These are phyloP conservation scores for Aulostomus chinensis DNA, from an alignment of 2,797 vertebrate species.

Conservation along the genomic window DNA sequence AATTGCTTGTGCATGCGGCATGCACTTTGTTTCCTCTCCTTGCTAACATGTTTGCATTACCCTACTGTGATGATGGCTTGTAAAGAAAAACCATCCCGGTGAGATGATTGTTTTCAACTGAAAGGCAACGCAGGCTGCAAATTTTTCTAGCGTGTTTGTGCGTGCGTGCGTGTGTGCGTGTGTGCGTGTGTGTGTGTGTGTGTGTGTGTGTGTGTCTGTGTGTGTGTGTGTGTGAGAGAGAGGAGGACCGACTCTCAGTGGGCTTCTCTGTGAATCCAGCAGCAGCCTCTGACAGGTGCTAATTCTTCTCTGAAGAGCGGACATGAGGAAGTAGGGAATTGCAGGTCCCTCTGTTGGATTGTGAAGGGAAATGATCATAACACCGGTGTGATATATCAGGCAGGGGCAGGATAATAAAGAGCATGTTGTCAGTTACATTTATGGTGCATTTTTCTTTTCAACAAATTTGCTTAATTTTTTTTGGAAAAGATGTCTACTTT, in stretches of 20 bases:
- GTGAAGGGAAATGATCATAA: not conserved
- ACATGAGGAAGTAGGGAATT: constrained; percentile 7
- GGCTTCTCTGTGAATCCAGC: constrained; percentile 10
- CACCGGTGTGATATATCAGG: not conserved
- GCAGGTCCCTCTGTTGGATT: constrained; percentile 2
- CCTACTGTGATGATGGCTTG: constrained; percentile 46
- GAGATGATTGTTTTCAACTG: constrained; percentile 31
- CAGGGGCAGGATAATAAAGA: too few species aligned
- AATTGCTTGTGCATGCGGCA: constrained; percentile 13
- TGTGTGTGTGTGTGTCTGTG: not conserved
- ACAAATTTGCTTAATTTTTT: too few species aligned
- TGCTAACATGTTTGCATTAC: constrained; percentile 29
- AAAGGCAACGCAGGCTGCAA: constrained; percentile 9
- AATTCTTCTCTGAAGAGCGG: constrained; percentile 19
- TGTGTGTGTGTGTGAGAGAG: constrained; percentile 5
- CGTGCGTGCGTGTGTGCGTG: not conserved
- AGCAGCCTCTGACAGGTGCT: constrained; percentile 24
- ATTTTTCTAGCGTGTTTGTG: not conserved
- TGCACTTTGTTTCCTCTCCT: constrained; percentile 4
- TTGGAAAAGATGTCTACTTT: too few species aligned
- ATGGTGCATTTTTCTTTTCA: too few species aligned
- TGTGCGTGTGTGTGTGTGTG: not conserved
- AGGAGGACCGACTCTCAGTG: constrained; percentile 17
- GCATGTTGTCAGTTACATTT: too few species aligned
- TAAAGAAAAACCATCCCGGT: constrained; percentile 29